Conservation (phyloP, 2,113 vertebrate species). For the Megaptera novaeangliae region DNA sequence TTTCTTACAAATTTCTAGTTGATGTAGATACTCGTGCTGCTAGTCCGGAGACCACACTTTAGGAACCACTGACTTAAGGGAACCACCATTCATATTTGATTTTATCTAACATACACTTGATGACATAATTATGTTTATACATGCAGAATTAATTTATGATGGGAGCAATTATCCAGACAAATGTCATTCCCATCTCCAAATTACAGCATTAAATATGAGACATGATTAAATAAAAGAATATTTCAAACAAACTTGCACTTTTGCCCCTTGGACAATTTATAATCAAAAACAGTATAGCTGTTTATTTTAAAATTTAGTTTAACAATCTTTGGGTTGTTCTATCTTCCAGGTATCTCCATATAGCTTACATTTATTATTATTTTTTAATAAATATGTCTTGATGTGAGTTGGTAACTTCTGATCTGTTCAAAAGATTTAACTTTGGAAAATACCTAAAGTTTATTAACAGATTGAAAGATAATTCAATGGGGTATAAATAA, state of each 20-base stretch:
- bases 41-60: background rate
- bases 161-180: background rate
- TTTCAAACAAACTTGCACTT: background rate
- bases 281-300: background rate
- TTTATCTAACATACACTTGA: background rate
- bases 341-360: background rate
- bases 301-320: slow-evolving; percentile 8
- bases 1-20: background rate
- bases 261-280: background rate
- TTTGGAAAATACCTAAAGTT: background rate
- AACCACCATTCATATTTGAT: background rate
- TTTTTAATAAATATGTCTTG: background rate
- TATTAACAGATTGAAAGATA: background rate
- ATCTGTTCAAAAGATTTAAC: background rate
- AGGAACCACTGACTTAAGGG: background rate
- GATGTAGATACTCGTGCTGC: background rate
- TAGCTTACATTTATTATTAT: background rate
- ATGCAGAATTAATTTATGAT: background rate
- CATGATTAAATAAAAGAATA: background rate
- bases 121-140: background rate
- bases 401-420: background rate
- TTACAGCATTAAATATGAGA: background rate
- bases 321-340: background rate
- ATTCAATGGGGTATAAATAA: background rate
- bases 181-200: background rate